Base-by-base conservation (phyloP, 2,113 vertebrate genomes). In the Anthoscopus minutus region DNA sequence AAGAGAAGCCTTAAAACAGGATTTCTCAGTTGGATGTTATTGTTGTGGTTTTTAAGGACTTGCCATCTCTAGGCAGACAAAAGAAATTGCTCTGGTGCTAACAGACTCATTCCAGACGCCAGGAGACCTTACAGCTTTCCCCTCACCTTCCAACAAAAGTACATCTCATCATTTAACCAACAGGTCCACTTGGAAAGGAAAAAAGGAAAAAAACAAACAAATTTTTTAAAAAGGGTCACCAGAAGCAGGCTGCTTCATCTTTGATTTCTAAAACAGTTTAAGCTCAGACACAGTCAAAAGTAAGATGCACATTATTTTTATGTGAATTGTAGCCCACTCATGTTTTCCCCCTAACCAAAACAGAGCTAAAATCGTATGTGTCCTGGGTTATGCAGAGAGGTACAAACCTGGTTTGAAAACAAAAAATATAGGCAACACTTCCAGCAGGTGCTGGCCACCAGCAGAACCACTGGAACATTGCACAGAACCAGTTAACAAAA, bases 341-440 rank as follows among this genome's bases (percentile, higher is more conserved):
- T 13, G 17, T 70, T 28, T n/a, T 10, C 4, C 15, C 17, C 14
- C 10, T n/a, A 47, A 60, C 4, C 42, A 58, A 62, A 87, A 61
- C 4, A 14, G 28, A 78, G 58, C 9, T 35, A 38, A 35, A 91
- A 44, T 20, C 18, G 6, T 0, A 2, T 1, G 0, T 35, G 0
- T 35, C 61, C 23, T 25, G 14, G 11, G 7, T 45, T 69, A 14
- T 21, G 24, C 13, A 44, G 22, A 8, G 15, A 80, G 48, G 13
- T n/a, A 62, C 40, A 76, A 50, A 81, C 70, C 7, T 25, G 64
- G 20, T 5, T 44, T 35, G 8, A 15, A 7, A 44, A 16, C 56
- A 58, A 45, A 37, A 62, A 50, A 0, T 0, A 22, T 2, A 74
- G 31, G 33, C 28, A 67, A 53, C 19, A 18, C 23, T 35, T 37